phyloP scores from a whole-genome alignment of 2,797 vertebrate genomes.

The Pipistrellus pipistrellus region DNA sequence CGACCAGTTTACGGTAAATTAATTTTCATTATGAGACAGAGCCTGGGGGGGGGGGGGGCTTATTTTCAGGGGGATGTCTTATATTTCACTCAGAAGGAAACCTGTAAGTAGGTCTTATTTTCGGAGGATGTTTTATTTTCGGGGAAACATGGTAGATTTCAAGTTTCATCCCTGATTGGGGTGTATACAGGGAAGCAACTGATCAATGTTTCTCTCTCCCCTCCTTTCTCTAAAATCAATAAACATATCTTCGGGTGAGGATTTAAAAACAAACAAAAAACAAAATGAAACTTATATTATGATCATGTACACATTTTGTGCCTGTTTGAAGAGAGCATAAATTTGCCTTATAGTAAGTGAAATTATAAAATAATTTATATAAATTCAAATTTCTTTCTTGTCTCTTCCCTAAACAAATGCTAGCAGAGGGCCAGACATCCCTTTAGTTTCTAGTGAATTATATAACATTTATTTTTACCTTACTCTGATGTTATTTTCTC shows the following conservation, averaged over 20 bases:
- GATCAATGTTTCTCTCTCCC: neutral
- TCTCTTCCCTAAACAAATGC: slow-evolving; percentile 1
- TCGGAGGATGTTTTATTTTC: too few species aligned
- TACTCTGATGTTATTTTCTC: slow-evolving; percentile 21
- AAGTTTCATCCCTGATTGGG: neutral
- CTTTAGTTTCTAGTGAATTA: slow-evolving; percentile 4
- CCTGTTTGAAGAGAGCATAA: neutral
- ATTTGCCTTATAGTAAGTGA: slow-evolving; percentile 34
- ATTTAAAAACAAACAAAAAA: neutral
- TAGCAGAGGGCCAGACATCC: neutral
- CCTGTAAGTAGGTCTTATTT: too few species aligned
- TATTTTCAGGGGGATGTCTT: too few species aligned
- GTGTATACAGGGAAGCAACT: neutral
- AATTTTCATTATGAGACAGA: too few species aligned
- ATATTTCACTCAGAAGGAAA: too few species aligned
- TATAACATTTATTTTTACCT: neutral
- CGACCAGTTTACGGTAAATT: too few species aligned
- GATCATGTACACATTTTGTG: neutral
- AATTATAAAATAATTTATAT: slow-evolving; percentile 42
- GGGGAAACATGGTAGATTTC: neutral
- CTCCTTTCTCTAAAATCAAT: neutral
- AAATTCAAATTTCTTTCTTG: slow-evolving; percentile 42
- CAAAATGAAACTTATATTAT: neutral
- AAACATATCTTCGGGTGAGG: neutral
- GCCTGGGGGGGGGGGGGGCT: too few species aligned